A percentile compares a stretch with the other conserved stretches of the same genome.
Evolutionary conservation across 1,140 invertebrate species (phyloP).

Genomic region (Meloidogyne floridensis): DNA sequence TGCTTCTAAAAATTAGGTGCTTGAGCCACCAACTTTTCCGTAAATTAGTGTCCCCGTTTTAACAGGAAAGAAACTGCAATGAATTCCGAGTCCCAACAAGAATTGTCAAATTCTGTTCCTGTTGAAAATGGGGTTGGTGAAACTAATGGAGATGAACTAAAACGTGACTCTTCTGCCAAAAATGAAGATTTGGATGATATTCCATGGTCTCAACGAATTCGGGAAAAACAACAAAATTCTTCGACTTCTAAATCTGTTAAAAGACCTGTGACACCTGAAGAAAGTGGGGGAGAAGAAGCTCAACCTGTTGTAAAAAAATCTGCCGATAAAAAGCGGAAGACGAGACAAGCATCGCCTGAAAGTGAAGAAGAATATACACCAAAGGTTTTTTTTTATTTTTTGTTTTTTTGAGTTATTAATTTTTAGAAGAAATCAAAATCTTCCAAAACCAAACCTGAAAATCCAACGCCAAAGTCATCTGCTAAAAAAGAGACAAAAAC

Average conservation of each 20-base stretch:
- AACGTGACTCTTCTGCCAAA: not conserved
- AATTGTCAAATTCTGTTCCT: not conserved
- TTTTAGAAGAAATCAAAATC: slow-evolving; percentile 1
- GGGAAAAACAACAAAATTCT: slow-evolving; percentile 8
- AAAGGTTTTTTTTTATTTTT: not conserved
- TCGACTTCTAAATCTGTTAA: not conserved
- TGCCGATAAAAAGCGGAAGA: not conserved
- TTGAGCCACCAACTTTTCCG: too few relatives aligned
- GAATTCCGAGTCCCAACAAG: not conserved
- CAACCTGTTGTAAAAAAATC: slow-evolving; percentile 7
- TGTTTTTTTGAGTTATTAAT: not conserved
- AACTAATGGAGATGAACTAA: not conserved
- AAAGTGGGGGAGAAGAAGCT: slow-evolving; percentile 11
- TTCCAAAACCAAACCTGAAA: slow-evolving; percentile 15
- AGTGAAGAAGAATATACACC: slow-evolving; percentile 27
- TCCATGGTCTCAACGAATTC: not conserved
- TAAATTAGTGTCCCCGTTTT: not conserved
- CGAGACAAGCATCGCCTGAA: not conserved
- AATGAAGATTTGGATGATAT: slow-evolving; percentile 10
- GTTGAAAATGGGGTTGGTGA: slow-evolving; percentile 6
- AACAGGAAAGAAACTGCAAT: not conserved
- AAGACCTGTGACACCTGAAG: not conserved
- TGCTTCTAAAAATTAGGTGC: too few relatives aligned
- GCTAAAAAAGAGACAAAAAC: slow-evolving; percentile 12
- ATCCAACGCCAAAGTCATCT: not conserved